Conservation (phyloP, 2,113 vertebrate genomes). For the Clupea harengus region DNA sequence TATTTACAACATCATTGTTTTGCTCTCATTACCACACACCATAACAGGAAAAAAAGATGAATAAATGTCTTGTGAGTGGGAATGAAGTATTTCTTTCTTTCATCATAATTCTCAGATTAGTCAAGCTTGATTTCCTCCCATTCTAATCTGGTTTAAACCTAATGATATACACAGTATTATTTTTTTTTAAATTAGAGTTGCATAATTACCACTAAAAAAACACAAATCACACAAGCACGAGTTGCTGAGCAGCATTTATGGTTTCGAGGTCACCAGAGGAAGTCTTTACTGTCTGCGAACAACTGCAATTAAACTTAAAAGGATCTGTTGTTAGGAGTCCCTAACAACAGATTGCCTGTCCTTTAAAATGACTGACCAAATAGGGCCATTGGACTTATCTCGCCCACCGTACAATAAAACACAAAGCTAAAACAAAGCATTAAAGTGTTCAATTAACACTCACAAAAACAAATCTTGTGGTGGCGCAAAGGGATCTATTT, state of each 20-base stretch:
- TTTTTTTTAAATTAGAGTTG: constrained; percentile 24
- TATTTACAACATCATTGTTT: no score
- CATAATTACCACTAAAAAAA: constrained; percentile 25
- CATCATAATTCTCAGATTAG: constrained; percentile 37
- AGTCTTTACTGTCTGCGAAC: constrained; percentile 55
- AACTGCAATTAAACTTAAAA: constrained; percentile 59
- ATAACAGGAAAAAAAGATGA: no score
- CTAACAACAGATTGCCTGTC: constrained; percentile 28
- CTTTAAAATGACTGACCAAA: constrained; percentile 22
- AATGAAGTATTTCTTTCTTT: no score
- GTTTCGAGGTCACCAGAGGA: constrained; percentile 49
- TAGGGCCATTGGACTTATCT: constrained; percentile 12
- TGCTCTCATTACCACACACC: no score
- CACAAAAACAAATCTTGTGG: background rate
- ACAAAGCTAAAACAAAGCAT: constrained; percentile 9
- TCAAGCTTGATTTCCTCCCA: constrained; percentile 44
- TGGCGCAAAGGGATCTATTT: background rate
- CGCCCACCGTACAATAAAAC: background rate
- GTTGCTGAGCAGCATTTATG: constrained; percentile 46
- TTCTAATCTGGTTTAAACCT: constrained; percentile 38
- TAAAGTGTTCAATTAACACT: constrained; percentile 25
- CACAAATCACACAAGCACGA: constrained; percentile 30
- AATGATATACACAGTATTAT: constrained; percentile 28
- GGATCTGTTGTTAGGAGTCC: constrained; percentile 19
- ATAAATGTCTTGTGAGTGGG: no score